phyloP scores from a whole-genome alignment of 1,140 invertebrate species.

The Cotesia glomerata region DNA sequence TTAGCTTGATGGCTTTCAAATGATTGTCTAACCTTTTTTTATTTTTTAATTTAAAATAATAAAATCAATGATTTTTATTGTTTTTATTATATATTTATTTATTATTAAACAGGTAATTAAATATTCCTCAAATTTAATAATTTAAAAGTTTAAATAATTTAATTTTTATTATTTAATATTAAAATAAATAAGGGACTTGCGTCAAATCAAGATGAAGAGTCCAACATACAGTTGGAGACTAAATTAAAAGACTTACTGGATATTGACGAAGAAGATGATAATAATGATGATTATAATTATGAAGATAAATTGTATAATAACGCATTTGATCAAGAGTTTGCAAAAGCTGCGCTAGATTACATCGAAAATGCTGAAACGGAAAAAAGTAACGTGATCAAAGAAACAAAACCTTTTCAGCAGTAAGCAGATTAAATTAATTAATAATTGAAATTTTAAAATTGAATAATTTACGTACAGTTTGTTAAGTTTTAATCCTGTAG shows the following conservation, averaged over 20 bases:
- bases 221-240: slow-evolving; percentile 16
- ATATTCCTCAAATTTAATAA: no score
- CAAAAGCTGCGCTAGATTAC: not conserved
- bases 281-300: not conserved
- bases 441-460: not conserved
- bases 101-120: slow-evolving; percentile 13
- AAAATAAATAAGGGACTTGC: no score
- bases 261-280: not conserved
- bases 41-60: not conserved
- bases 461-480: not conserved
- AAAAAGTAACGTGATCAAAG: not conserved
- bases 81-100: not conserved
- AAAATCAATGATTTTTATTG: slow-evolving; percentile 16
- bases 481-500: slow-evolving; percentile 19
- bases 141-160: no score
- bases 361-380: not conserved
- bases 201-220: not conserved
- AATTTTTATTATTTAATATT: no score
- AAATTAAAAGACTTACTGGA: slow-evolving; percentile 26
- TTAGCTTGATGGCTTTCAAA: slow-evolving; percentile 2
- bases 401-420: slow-evolving; percentile 9
- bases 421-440: not conserved
- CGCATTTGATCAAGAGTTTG: not conserved
- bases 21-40: not conserved
- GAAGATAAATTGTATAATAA: not conserved